These are phyloP conservation scores for Parus major DNA, from an alignment of 2,113 vertebrate species.

Conservation along the genomic window DNA sequence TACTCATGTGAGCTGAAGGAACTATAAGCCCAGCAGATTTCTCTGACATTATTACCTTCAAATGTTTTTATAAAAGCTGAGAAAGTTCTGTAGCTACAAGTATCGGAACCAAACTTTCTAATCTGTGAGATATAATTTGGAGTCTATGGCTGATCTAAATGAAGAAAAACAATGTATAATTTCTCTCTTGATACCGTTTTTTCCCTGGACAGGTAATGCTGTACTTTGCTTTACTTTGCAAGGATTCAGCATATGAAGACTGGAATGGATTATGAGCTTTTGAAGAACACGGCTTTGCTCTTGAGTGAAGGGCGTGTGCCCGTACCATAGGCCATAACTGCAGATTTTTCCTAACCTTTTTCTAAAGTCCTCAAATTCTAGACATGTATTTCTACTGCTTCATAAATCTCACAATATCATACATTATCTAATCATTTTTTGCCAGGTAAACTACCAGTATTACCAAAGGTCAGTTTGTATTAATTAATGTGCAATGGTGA, in stretches of 20 bases:
- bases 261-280: background rate
- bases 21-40: background rate
- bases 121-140: background rate
- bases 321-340: background rate
- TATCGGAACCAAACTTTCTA: background rate
- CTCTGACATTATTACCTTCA: background rate
- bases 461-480: background rate
- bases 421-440: background rate
- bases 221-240: background rate
- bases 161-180: background rate
- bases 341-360: background rate
- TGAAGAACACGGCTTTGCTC: background rate
- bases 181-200: background rate
- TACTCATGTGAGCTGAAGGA: background rate
- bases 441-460: background rate
- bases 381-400: background rate
- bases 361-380: background rate
- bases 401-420: background rate
- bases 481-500: background rate
- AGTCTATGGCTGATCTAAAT: background rate
- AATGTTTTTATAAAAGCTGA: background rate
- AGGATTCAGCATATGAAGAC: background rate
- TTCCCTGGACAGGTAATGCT: background rate
- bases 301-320: background rate
- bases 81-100: background rate